phyloP scores from a whole-genome alignment of 2,113 vertebrate genomes.

The Hippocampus barbouri region DNA sequence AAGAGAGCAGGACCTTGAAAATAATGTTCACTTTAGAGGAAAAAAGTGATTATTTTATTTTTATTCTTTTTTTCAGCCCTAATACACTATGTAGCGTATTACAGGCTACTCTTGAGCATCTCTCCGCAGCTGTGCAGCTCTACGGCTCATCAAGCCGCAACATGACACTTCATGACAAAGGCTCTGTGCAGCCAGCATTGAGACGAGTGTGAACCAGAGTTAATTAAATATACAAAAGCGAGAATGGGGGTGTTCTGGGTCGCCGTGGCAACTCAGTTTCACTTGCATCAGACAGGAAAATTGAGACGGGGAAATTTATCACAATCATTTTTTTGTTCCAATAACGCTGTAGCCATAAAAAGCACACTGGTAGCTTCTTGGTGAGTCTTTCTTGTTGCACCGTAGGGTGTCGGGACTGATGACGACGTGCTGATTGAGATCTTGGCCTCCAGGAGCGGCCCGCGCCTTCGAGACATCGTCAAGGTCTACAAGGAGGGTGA shows the following conservation, averaged over 20 bases:
- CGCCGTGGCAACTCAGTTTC: slow-evolving; percentile 2
- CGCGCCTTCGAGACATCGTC: slow-evolving; percentile 77
- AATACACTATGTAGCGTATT: not conserved
- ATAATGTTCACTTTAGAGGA: no score
- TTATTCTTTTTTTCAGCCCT: not conserved
- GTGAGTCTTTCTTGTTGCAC: slow-evolving; percentile 39
- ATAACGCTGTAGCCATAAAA: not conserved
- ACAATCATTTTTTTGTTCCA: not conserved
- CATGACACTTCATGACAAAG: not conserved
- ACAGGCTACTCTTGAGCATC: not conserved
- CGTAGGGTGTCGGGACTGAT: slow-evolving; percentile 87
- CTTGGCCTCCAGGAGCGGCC: slow-evolving; percentile 84
- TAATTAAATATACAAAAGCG: not conserved
- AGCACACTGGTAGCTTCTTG: not conserved
- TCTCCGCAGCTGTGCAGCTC: not conserved
- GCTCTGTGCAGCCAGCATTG: not conserved
- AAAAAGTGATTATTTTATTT: no score
- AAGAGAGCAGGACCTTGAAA: no score
- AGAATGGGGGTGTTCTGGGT: not conserved
- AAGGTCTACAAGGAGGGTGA: slow-evolving; percentile 89
- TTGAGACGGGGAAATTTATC: not conserved
- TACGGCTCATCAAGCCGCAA: not conserved
- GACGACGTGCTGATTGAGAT: slow-evolving; percentile 91
- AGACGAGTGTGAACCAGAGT: not conserved
- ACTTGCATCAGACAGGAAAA: not conserved